Evolutionary conservation across 2,888 invertebrate genomes (phyloP).

Genomic region (Drosophila percnosoma): DNA sequence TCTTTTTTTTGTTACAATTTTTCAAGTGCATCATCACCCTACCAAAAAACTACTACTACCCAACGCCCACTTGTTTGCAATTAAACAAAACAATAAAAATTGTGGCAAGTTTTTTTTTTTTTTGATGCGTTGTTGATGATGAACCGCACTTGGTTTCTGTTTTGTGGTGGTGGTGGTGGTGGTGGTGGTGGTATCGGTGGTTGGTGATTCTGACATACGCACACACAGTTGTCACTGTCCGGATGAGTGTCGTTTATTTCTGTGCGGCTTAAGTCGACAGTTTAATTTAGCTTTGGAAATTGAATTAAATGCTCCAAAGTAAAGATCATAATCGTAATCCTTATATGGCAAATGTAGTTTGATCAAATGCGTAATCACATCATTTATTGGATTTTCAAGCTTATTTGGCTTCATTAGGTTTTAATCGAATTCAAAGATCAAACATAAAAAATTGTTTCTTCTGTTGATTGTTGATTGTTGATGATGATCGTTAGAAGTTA

Average conservation of each 20-base stretch:
- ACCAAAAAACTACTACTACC: constrained; percentile 23
- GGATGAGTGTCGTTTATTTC: constrained; percentile 69
- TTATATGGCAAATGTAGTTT: constrained; percentile 28
- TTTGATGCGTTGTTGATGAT: constrained; percentile 16
- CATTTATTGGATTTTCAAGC: constrained; percentile 72
- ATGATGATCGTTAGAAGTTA: constrained; percentile 51
- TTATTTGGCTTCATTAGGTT: constrained; percentile 81
- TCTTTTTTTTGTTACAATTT: constrained; percentile 61
- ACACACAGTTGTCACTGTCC: constrained; percentile 75
- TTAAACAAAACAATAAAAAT: constrained; percentile 76
- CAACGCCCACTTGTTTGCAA: constrained; percentile 67
- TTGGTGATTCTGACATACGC: constrained; percentile 14
- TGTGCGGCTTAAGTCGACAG: constrained; percentile 72
- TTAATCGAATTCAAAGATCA: constrained; percentile 66
- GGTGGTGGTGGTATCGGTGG: constrained; percentile 27
- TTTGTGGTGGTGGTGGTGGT: constrained; percentile 21
- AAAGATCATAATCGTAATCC: constrained; percentile 64
- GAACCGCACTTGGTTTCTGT: constrained; percentile 22
- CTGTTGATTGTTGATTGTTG: not conserved
- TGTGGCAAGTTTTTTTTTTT: constrained; percentile 40
- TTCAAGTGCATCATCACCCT: constrained; percentile 66
- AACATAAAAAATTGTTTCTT: constrained; percentile 12
- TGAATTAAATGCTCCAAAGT: constrained; percentile 58
- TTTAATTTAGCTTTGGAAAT: constrained; percentile 72
- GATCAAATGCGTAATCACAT: constrained; percentile 63